A percentile compares a stretch with the other conserved stretches of the same genome.
These are phyloP conservation scores for Orgyia antiqua DNA, from an alignment of 2,888 invertebrate genomes.

Conservation along the genomic window DNA sequence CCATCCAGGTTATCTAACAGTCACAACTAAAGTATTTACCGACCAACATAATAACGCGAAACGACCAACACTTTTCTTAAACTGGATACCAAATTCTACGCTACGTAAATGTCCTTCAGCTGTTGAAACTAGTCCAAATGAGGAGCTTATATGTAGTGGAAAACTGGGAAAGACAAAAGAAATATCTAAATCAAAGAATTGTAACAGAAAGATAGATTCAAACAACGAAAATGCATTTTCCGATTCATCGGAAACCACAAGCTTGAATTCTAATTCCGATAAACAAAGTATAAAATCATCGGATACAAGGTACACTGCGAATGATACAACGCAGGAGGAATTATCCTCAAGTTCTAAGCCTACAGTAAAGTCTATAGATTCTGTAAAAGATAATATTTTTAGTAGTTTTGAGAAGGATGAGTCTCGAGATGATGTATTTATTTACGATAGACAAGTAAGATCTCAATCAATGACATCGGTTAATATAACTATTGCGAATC, in stretches of 20 bases:
- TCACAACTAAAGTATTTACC: conserved; percentile 89
- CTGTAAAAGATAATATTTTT: conserved; percentile 56
- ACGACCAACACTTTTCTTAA: conserved; percentile 89
- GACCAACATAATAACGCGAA: conserved; percentile 87
- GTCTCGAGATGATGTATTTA: conserved; percentile 54
- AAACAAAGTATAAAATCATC: conserved; percentile 70
- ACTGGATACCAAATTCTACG: conserved; percentile 96
- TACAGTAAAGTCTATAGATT: conserved; percentile 57
- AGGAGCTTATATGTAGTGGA: conserved; percentile 51
- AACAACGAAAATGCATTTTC: conserved; percentile 68
- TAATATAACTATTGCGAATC: conserved; percentile 84
- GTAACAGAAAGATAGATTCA: conserved; percentile 43
- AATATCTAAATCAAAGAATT: conserved; percentile 35
- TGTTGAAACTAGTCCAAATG: conserved; percentile 78
- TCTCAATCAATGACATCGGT: conserved; percentile 81
- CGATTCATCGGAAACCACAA: conserved; percentile 74
- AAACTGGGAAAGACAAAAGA: conserved; percentile 46
- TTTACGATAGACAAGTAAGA: conserved; percentile 65
- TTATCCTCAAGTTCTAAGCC: conserved; percentile 61
- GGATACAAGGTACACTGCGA: conserved; percentile 59
- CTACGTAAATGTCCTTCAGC: conserved; percentile 90
- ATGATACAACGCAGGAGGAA: conserved; percentile 63
- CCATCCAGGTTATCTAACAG: conserved; percentile 94
- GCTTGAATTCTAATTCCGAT: conserved; percentile 71
- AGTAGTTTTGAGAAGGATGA: conserved; percentile 61